These are phyloP conservation scores for Macaria liturata DNA, from an alignment of 2,888 invertebrate species.

Conservation along the genomic window DNA sequence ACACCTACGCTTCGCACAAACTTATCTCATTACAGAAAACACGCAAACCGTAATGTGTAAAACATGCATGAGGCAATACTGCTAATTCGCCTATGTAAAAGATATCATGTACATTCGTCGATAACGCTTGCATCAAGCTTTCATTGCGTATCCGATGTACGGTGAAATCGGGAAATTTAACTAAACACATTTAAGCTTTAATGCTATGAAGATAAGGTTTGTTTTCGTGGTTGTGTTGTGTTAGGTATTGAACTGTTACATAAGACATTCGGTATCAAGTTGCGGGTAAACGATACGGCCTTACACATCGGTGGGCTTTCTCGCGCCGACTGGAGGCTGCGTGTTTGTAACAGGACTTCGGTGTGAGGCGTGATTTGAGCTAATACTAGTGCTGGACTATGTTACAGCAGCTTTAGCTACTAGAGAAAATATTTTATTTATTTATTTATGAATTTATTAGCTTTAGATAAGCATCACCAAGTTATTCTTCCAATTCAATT, in stretches of 20 bases:
- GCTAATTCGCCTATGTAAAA: constrained; percentile 22
- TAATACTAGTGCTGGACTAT: not conserved
- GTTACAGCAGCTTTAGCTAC: too few relatives aligned
- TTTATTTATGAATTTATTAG: too few relatives aligned
- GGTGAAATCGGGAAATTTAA: constrained; percentile 43
- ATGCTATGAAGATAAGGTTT: constrained; percentile 42
- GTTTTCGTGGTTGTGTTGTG: constrained; percentile 47
- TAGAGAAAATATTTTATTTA: too few relatives aligned
- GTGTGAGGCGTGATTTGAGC: constrained; percentile 11
- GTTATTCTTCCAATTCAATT: too few relatives aligned
- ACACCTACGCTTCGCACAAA: not conserved
- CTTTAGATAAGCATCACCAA: too few relatives aligned
- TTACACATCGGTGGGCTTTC: constrained; percentile 69
- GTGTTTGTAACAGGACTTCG: constrained; percentile 26
- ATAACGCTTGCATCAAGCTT: constrained; percentile 58
- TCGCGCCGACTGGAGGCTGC: constrained; percentile 43
- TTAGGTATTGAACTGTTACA: constrained; percentile 60
- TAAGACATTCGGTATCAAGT: constrained; percentile 68
- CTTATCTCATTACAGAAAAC: not conserved
- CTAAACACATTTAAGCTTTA: constrained; percentile 44
- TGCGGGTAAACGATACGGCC: constrained; percentile 73
- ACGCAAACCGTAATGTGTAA: constrained; percentile 6
- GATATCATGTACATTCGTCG: constrained; percentile 30
- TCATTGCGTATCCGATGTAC: constrained; percentile 53
- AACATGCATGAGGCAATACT: constrained; percentile 5